phyloP scores from a whole-genome alignment of 2,888 invertebrate genomes.

The Corbicula japonica region DNA sequence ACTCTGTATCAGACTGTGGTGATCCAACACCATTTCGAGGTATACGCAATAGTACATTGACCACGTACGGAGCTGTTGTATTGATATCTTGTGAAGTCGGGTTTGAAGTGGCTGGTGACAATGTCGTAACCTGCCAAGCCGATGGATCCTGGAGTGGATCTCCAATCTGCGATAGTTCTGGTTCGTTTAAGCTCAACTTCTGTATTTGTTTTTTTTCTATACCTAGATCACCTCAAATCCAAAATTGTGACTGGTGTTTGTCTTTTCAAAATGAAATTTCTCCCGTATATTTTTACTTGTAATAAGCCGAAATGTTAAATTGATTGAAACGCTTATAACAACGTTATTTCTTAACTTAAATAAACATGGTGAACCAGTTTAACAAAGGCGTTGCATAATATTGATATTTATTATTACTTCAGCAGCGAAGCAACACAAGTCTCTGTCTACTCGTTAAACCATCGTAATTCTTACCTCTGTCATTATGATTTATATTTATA shows the following conservation, averaged over 20 bases:
- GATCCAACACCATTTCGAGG: no score
- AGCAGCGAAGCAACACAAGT: neutral
- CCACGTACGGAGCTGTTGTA: conserved; percentile 19
- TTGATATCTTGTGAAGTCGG: conserved; percentile 19
- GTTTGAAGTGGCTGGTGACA: conserved; percentile 20
- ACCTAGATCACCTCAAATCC: neutral
- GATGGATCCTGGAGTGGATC: conserved; percentile 33
- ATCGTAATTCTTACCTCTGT: neutral
- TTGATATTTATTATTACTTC: neutral
- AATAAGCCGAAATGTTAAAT: conserved; percentile 12
- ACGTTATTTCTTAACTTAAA: conserved; percentile 13
- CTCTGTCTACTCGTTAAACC: neutral
- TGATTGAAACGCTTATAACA: conserved; percentile 27
- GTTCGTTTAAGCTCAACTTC: neutral
- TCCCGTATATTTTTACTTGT: neutral
- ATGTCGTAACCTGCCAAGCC: conserved; percentile 21
- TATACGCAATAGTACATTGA: no score
- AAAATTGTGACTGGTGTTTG: neutral
- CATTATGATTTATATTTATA: neutral
- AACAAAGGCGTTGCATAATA: neutral
- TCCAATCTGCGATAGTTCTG: conserved; percentile 1
- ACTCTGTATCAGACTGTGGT: no score
- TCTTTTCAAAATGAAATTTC: neutral
- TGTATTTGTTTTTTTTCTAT: neutral
- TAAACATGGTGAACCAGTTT: neutral